Base-by-base conservation (phyloP, 2,113 vertebrate genomes). In the Plectropomus leopardus region DNA sequence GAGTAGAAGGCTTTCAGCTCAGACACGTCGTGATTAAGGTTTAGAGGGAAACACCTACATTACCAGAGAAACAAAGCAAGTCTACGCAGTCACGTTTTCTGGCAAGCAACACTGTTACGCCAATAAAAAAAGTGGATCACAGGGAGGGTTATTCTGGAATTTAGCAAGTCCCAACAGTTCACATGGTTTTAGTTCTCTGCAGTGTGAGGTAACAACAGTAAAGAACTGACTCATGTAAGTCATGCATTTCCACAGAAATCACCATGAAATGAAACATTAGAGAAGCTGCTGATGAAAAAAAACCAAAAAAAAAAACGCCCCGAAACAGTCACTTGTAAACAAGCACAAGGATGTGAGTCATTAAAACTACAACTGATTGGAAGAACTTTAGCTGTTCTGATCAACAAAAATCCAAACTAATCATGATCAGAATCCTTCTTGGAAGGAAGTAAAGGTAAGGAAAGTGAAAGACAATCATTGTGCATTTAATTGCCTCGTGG, bases 161-260 rank as follows among this genome's bases (percentile, higher is more conserved):
- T 76, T 40, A 54, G 77, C 54, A 85, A 84, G 48, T n/a, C 13
- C 1, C 3, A n/a, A 59, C 47, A 26, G 23, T 68, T 30, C 11
- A 0, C 0, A 4, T 28, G 0, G 11, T 58, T 42, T 70, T 15
- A 58, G 15, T 7, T 14, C 42, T 61, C 11, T 47, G 19, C 64
- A 5, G 23, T 71, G 24, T 76, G 73, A 51, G 0, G 58, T 5
- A 76, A 79, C 51, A 72, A 57, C 68, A 44, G 48, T 24, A 2
- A 48, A 19, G 19, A n/a, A n/a, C 2, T 63, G 70, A 83, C 50
- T 87, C 78, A 51, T 44, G 7, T 17, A 23, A 4, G 19, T 72
- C 9, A 48, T 0, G 2, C 1, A 1, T 26, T 65, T 84, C 86
- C 76, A 26, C 34, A 57, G 19, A 70, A 79, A 32, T 23, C 16